phyloP scores from a whole-genome alignment of 2,113 vertebrate genomes.

The Glaucidium brasilianum region DNA sequence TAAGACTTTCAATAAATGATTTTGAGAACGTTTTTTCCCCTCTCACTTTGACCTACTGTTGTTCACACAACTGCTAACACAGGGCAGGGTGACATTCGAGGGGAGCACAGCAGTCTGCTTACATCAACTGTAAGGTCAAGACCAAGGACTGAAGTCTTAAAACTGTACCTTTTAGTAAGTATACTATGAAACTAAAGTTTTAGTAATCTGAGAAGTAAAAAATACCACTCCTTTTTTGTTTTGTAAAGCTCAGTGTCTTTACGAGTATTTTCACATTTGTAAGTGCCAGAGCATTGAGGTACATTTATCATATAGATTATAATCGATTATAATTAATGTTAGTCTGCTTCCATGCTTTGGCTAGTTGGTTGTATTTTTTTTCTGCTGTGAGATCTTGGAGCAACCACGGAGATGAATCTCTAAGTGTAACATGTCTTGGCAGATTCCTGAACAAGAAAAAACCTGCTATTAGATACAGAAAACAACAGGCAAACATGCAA shows the following conservation, averaged over 20 bases:
- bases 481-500: not conserved
- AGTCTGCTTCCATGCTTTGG: not conserved
- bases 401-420: not conserved
- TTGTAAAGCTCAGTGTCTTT: not conserved
- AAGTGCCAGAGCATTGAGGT: not conserved
- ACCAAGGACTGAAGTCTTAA: not conserved
- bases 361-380: not conserved
- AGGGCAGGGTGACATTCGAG: not conserved
- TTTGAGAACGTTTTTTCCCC: not conserved
- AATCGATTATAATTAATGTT: not conserved
- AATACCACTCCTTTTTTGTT: not conserved
- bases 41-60: not conserved
- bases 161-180: not conserved
- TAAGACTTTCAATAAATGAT: not conserved
- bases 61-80: not conserved
- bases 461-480: not conserved
- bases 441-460: not conserved
- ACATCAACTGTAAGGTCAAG: not conserved
- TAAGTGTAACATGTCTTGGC: not conserved
- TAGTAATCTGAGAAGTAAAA: not conserved
- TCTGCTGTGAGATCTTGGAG: not conserved
- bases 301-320: not conserved
- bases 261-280: not conserved
- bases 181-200: not conserved
- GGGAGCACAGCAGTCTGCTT: not conserved